Evolutionary conservation across 2,797 vertebrate genomes (phyloP), one percentile per base, ranked within the genome.

Genomic region (Potorous gilbertii): DNA sequence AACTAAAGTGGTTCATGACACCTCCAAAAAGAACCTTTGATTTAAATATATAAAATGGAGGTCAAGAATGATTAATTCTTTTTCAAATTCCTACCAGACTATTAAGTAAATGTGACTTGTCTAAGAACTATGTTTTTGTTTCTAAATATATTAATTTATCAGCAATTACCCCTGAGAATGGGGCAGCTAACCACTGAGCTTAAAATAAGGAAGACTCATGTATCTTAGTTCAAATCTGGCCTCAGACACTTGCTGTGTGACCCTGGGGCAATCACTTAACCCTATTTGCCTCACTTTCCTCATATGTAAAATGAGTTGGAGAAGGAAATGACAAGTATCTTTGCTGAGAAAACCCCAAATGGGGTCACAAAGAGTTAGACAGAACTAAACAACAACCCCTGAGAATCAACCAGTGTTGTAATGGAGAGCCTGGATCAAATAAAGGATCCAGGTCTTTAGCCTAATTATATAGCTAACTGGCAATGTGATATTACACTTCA

Each of bases 91-190:
- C n/a, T 56, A 90, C 28, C 50, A 62, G 56, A 5, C 55, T 94
- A 0, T 89, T 28, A 54, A 31, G 91, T 57, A 50, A 29, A 95
- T 95, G 59, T 94, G 93, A 94, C 55, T 96, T 62, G 62, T 89
- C 93, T 96, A 56, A 92, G 93, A 92, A 34, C 91, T 92, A 50
- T 94, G 8, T 95, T 90, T 91, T 40, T 55, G 90, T 91, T 95
- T 90, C 87, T 94, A 92, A 54, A 57, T 94, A 92, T 74, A 95
- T 94, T 52, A 52, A 52, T 52, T 55, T 91, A 52, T 29, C 74
- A 87, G 40, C 46, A 21, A 87, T 87, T 87, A 87, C 21, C n/a
- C 18, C 66, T 81, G 5, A 81, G 66, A 46, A 81, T 40, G n/a
- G n/a, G 66, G n/a, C 18, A 81, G 66, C 18, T 18, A 74, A 5